Percentiles rank a stretch among this genome's conserved stretches.
Evolutionary conservation across 2,888 invertebrate species (phyloP).

Genomic region (Cephus spinipes): DNA sequence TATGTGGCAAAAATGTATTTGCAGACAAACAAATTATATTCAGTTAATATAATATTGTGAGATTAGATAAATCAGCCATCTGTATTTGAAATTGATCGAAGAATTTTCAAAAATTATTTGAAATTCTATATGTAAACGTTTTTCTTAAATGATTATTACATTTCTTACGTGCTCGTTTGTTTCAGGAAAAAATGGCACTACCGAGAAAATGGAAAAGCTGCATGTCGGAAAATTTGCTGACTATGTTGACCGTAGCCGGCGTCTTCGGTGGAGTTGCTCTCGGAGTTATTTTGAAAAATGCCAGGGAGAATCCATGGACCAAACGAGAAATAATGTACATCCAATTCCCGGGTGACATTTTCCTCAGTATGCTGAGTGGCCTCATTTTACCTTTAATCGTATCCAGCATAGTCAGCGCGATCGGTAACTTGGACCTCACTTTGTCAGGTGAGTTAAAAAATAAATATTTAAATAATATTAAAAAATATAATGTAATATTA

Average conservation of each 20-base stretch:
- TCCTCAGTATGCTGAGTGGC: slow-evolving; percentile 80
- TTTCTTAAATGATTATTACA: background rate
- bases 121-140: background rate
- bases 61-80: background rate
- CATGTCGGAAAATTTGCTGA: slow-evolving; percentile 67
- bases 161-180: no score
- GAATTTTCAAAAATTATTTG: background rate
- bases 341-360: slow-evolving; percentile 77
- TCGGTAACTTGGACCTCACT: slow-evolving; percentile 76
- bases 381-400: slow-evolving; percentile 80
- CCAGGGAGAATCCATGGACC: slow-evolving; percentile 65
- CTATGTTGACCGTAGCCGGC: slow-evolving; percentile 71
- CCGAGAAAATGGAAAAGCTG: slow-evolving; percentile 52
- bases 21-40: background rate
- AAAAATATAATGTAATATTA: no score
- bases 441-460: slow-evolving; percentile 70
- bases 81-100: background rate
- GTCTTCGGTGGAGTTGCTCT: slow-evolving; percentile 70
- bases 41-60: background rate
- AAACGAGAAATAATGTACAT: slow-evolving; percentile 77
- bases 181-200: slow-evolving; percentile 39
- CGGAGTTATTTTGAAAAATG: slow-evolving; percentile 68
- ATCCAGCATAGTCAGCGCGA: slow-evolving; percentile 76
- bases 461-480: no score
- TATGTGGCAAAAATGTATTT: no score